Evolutionary conservation across 2,888 invertebrate species (phyloP), one percentile per base, ranked within the genome.

Genomic region (Laspeyria flexula): DNA sequence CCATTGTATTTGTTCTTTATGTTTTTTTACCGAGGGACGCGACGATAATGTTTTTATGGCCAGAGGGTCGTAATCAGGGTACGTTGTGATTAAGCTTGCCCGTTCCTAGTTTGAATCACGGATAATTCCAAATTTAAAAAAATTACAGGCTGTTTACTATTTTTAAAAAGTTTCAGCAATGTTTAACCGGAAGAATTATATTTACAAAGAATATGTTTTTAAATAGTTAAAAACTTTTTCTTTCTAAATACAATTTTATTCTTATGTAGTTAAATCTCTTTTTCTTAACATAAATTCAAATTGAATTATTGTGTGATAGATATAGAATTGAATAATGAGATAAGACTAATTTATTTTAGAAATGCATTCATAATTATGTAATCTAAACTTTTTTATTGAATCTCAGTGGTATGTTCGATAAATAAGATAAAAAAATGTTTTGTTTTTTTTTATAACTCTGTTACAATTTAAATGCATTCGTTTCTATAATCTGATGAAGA

Each of bases 31-130:
- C 83, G 84, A 85, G 90, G 88, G 89, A 86, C 79, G 83, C 73
- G 80, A 81, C 87, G 91, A 90, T 92, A 91, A 91, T 92, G 92
- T 91, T 91, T 92, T 92, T 92, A 92, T 88, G 90, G 90, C 85
- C 80, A 83, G 88, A 88, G 86, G 83, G 83, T 78, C 75, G 82
- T 92, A 90, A 92, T 92, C 92, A 92, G 89, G 85, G 86, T 81
- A 81, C 83, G 81, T 79, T 85, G 88, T 90, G 90, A 91, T 92
- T 90, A 92, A 89, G 86, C 78, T 76, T 73, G 78, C 77, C 73
- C 83, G 82, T 84, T 85, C 83, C 78, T 35, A 15, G 10, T 15
- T 5, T 35, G 11, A 27, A 13, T 7, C 10, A 2, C 5, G 5
- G 7, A 34, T 34, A 27, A 9, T 27, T 21, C 11, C 23, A 35